Evolutionary conservation across 2,113 vertebrate genomes (phyloP).

Genomic region (Neolamprologus fasciatus): DNA sequence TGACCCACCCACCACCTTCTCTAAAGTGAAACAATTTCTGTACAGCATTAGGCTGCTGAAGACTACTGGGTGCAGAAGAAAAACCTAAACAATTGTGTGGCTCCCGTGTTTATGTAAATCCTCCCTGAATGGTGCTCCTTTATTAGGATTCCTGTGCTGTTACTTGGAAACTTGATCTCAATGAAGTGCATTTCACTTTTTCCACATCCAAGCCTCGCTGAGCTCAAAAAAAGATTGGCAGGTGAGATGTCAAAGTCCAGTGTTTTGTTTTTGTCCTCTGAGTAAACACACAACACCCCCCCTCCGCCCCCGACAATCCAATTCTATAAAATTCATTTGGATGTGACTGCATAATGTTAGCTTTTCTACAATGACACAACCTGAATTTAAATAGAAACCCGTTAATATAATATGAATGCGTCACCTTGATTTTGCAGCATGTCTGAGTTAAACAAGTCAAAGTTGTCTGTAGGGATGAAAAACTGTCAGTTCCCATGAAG

Average conservation of each 20-base stretch:
- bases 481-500: background rate
- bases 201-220: background rate
- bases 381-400: background rate
- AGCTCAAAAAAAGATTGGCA: background rate
- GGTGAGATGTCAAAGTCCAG: background rate
- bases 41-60: background rate
- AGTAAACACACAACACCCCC: background rate
- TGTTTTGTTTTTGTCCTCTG: background rate
- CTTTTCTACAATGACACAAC: background rate
- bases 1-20: background rate
- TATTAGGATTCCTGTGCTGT: background rate
- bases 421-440: background rate
- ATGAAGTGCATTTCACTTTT: background rate
- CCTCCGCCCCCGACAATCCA: background rate
- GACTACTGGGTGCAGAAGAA: background rate
- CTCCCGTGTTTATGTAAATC: background rate
- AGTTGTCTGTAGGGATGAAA: background rate
- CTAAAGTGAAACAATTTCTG: background rate
- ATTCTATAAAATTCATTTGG: background rate
- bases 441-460: background rate
- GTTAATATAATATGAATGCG: background rate
- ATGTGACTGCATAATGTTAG: background rate
- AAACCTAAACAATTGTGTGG: background rate
- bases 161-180: background rate
- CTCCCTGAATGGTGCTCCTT: background rate